Percentiles rank a stretch among this genome's conserved stretches.
Evolutionary conservation across 2,797 vertebrate species (phyloP).

Genomic region (Mallotus villosus): DNA sequence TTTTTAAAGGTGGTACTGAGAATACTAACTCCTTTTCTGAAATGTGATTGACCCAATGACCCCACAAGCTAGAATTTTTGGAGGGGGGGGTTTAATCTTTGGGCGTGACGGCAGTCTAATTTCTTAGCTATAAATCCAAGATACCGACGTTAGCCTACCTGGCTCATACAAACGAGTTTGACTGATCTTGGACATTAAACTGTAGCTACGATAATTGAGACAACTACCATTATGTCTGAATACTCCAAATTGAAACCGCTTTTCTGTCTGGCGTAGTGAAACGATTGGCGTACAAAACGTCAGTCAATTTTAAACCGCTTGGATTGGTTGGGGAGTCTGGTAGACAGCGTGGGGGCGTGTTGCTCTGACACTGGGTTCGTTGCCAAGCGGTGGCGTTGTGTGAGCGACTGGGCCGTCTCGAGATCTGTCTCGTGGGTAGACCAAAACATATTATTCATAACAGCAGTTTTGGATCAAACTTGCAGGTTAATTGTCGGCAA

Average conservation of each 20-base stretch:
- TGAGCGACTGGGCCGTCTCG: conserved; percentile 72
- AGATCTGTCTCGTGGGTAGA: conserved; percentile 72
- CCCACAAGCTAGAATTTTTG: too few relatives aligned
- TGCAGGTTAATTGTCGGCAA: conserved; percentile 12
- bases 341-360: conserved; percentile 1
- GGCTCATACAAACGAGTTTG: too few relatives aligned
- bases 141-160: not conserved
- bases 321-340: conserved; percentile 11
- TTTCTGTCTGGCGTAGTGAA: not conserved
- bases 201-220: not conserved
- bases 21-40: too few relatives aligned
- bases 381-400: conserved; percentile 69
- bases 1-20: not conserved
- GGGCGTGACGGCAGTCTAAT: too few relatives aligned
- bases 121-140: not conserved
- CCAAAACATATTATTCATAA: conserved; percentile 47
- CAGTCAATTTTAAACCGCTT: not conserved
- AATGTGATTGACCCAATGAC: too few relatives aligned
- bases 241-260: not conserved
- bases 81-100: too few relatives aligned
- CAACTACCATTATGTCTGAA: not conserved
- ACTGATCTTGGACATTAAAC: too few relatives aligned
- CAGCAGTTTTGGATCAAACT: conserved; percentile 33
- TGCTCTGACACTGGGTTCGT: conserved; percentile 57
- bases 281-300: not conserved